phyloP scores from a whole-genome alignment of 2,888 invertebrate species.

The Spodoptera littoralis region DNA sequence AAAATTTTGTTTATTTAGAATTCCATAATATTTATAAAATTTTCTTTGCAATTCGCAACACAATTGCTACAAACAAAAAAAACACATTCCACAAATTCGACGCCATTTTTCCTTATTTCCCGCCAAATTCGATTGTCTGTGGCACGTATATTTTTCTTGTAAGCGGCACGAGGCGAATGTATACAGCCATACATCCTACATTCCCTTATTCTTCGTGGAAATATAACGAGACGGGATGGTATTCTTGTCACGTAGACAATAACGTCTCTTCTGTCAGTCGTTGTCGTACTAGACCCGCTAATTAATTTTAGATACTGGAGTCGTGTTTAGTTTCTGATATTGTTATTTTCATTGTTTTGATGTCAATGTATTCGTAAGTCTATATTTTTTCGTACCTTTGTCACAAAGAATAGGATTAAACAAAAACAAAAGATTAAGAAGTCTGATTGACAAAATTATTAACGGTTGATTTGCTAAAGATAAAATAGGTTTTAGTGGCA shows the following conservation, averaged over 20 bases:
- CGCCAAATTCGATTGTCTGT: slow-evolving; percentile 48
- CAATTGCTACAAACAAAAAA: slow-evolving; percentile 12
- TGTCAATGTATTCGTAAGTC: too few species aligned
- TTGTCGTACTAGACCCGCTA: slow-evolving; percentile 42
- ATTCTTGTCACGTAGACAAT: slow-evolving; percentile 58
- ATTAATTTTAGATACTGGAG: slow-evolving; percentile 49
- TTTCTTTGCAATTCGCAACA: not conserved
- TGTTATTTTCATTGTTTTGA: slow-evolving; percentile 1
- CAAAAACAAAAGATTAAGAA: too few species aligned
- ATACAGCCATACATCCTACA: slow-evolving; percentile 45
- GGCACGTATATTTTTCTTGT: slow-evolving; percentile 46
- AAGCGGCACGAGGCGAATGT: slow-evolving; percentile 43
- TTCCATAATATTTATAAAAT: too few species aligned
- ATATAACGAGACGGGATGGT: slow-evolving; percentile 31
- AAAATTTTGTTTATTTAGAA: too few species aligned
- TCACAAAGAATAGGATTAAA: too few species aligned
- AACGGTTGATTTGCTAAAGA: too few species aligned
- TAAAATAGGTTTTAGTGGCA: too few species aligned
- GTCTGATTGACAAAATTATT: too few species aligned
- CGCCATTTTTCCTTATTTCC: slow-evolving; percentile 44
- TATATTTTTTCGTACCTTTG: too few species aligned
- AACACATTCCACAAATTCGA: slow-evolving; percentile 19
- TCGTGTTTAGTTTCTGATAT: slow-evolving; percentile 11
- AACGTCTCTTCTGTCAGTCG: slow-evolving; percentile 56
- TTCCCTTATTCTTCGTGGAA: slow-evolving; percentile 32